Percentiles rank a stretch among this genome's conserved stretches.
Conservation (phyloP, 2,888 invertebrate species). For the Melieria picta region DNA sequence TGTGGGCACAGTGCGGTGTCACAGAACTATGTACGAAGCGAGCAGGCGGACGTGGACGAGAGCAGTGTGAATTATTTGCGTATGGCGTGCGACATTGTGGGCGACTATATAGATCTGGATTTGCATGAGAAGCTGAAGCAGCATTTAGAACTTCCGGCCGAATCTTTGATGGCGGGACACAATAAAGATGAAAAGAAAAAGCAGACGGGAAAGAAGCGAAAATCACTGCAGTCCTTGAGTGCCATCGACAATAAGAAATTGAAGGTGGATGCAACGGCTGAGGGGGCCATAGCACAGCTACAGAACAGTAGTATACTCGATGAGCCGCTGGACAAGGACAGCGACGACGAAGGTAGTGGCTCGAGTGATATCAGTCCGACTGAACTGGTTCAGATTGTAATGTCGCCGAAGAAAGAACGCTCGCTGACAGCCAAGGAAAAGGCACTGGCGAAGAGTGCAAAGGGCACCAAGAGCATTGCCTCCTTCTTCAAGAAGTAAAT, state of each 20-base stretch:
- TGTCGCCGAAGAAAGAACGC: slow-evolving; percentile 62
- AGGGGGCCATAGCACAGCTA: slow-evolving; percentile 64
- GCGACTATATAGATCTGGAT: slow-evolving; percentile 80
- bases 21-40: slow-evolving; percentile 78
- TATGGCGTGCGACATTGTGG: slow-evolving; percentile 79
- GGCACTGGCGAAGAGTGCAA: slow-evolving; percentile 76
- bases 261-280: slow-evolving; percentile 56
- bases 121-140: slow-evolving; percentile 73
- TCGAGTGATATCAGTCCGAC: slow-evolving; percentile 17
- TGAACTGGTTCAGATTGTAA: slow-evolving; percentile 3
- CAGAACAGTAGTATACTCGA: slow-evolving; percentile 50
- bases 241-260: slow-evolving; percentile 66
- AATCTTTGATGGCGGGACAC: slow-evolving; percentile 57
- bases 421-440: slow-evolving; percentile 77
- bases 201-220: slow-evolving; percentile 66
- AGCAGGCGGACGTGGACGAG: slow-evolving; percentile 60
- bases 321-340: slow-evolving; percentile 39
- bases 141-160: slow-evolving; percentile 69
- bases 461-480: slow-evolving; percentile 81
- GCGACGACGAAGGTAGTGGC: slow-evolving; percentile 32
- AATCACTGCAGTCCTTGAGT: slow-evolving; percentile 65
- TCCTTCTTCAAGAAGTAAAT: slow-evolving; percentile 77
- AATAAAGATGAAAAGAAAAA: slow-evolving; percentile 6
- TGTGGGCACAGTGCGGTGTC: slow-evolving; percentile 80
- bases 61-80: slow-evolving; percentile 57